These are phyloP conservation scores for Nasonia vitripennis DNA, from an alignment of 1,140 invertebrate species.

Conservation along the genomic window DNA sequence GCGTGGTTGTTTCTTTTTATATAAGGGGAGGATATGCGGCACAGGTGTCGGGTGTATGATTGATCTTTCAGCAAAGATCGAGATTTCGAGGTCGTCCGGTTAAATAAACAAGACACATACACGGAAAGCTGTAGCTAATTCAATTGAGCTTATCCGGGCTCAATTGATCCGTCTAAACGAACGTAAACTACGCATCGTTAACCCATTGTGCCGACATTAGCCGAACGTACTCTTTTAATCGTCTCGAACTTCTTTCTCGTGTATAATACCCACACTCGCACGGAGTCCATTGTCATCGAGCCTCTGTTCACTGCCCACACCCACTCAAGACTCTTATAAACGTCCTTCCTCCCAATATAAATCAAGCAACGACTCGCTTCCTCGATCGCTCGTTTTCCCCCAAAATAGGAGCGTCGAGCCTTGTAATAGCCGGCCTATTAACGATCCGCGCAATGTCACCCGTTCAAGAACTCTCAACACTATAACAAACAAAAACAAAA, in stretches of 20 bases:
- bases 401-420: slow-evolving; percentile 36
- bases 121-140: too few relatives aligned
- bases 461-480: not conserved
- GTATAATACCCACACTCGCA: too few relatives aligned
- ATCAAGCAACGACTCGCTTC: slow-evolving; percentile 18
- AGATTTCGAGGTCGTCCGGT: too few relatives aligned
- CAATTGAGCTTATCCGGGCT: not conserved
- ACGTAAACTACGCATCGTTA: not conserved
- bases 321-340: not conserved
- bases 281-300: not conserved
- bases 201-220: not conserved
- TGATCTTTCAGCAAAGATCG: too few relatives aligned
- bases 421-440: slow-evolving; percentile 25
- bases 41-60: not conserved
- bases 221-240: too few relatives aligned
- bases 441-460: not conserved
- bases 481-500: not conserved
- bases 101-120: too few relatives aligned
- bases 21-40: not conserved
- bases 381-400: slow-evolving; percentile 9
- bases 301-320: not conserved
- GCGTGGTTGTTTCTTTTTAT: not conserved
- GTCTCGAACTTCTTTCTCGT: too few relatives aligned
- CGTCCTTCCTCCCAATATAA: slow-evolving; percentile 31
- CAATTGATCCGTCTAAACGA: not conserved